A percentile compares a stretch with the other conserved stretches of the same genome.
Conservation (phyloP, 2,113 vertebrate genomes). For the Astur gentilis region DNA sequence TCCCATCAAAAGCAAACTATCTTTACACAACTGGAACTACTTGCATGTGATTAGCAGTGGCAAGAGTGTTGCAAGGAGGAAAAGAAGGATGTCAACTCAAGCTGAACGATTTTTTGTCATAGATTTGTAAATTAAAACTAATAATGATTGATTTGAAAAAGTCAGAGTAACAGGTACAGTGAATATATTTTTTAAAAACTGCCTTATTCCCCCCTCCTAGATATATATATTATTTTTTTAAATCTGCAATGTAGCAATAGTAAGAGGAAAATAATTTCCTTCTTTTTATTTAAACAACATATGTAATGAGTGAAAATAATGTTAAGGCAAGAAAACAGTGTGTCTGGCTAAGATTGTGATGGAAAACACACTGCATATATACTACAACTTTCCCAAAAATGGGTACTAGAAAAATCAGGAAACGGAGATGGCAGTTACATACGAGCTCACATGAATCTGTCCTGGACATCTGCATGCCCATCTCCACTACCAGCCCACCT, state of each 20-base stretch:
- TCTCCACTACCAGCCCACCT: neutral
- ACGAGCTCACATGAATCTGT: fast-evolving
- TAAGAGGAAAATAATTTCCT: neutral
- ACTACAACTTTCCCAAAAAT: neutral
- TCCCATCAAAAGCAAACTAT: neutral
- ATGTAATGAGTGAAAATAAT: neutral
- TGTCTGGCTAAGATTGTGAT: neutral
- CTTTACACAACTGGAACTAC: neutral
- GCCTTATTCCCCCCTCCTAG: neutral
- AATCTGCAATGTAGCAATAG: neutral
- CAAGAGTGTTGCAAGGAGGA: neutral
- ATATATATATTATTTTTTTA: too few relatives aligned
- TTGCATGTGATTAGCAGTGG: neutral
- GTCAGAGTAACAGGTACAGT: neutral
- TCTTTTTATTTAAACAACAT: neutral
- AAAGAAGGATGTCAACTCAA: neutral
- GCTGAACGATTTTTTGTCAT: neutral
- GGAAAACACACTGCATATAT: neutral
- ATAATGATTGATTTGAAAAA: neutral
- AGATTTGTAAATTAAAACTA: neutral
- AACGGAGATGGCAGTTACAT: fast-evolving
- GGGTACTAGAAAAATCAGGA: neutral
- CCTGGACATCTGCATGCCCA: neutral
- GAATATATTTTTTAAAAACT: fast-evolving
- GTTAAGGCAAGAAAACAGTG: neutral